Evolutionary conservation across 2,888 invertebrate genomes (phyloP).

Genomic region (Phlogophora meticulosa): DNA sequence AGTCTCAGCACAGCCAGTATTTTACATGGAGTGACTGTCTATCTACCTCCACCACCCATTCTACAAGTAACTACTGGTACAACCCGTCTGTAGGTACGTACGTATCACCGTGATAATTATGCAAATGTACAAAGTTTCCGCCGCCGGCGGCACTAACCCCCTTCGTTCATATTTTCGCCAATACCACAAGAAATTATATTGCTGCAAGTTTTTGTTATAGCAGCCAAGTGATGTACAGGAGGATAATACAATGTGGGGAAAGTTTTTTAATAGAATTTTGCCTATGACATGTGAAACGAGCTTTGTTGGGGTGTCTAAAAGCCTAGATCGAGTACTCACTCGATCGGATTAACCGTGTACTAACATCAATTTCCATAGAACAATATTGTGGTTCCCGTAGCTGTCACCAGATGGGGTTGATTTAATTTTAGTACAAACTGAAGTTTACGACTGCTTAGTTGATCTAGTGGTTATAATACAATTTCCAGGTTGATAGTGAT

Average conservation of each 20-base stretch:
- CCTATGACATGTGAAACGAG: not conserved
- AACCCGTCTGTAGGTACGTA: conserved; percentile 18
- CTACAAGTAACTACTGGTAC: conserved; percentile 10
- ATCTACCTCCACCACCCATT: too few species aligned
- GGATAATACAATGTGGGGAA: conserved; percentile 5
- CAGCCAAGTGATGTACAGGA: not conserved
- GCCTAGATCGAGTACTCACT: too few species aligned
- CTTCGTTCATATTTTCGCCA: conserved; percentile 50
- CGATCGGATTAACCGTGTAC: too few species aligned
- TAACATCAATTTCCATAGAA: too few species aligned
- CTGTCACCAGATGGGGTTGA: too few species aligned
- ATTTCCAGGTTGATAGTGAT: too few species aligned
- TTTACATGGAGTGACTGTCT: too few species aligned
- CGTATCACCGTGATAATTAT: conserved; percentile 59
- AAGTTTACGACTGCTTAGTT: too few species aligned
- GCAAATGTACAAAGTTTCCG: conserved; percentile 62
- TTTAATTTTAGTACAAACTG: too few species aligned
- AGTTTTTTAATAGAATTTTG: conserved; percentile 20
- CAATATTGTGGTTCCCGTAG: too few species aligned
- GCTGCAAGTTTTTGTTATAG: conserved; percentile 35
- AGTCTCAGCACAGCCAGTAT: too few species aligned
- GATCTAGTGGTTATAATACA: too few species aligned
- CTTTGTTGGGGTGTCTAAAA: not conserved
- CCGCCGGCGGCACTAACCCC: conserved; percentile 29
- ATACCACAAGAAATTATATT: conserved; percentile 36